Evolutionary conservation across 2,113 vertebrate species (phyloP).

Genomic region (Sardina pilchardus): DNA sequence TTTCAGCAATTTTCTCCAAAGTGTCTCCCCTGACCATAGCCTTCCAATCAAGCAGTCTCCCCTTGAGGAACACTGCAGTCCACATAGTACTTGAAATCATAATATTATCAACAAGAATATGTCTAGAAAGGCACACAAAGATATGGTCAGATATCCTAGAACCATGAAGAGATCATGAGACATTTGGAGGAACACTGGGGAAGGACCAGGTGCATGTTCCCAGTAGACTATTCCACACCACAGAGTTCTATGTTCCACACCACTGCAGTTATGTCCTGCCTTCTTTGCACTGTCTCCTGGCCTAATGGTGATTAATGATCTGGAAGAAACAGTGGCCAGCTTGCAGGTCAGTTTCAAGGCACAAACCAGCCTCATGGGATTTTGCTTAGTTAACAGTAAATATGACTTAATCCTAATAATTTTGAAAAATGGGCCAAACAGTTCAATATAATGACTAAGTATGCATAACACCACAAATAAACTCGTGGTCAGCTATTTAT

Average conservation of each 20-base stretch:
- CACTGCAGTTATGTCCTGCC: neutral
- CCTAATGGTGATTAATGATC: constrained; percentile 5
- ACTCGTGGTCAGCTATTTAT: neutral
- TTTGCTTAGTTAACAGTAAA: neutral
- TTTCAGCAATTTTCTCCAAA: neutral
- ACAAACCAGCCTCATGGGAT: neutral
- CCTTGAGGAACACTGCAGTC: neutral
- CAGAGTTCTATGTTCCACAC: neutral
- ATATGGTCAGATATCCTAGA: neutral
- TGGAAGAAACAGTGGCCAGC: neutral
- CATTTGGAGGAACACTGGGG: neutral
- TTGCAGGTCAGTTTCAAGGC: neutral
- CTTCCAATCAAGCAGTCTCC: too few species aligned
- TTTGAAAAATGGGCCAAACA: neutral
- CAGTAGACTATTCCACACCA: neutral
- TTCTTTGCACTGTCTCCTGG: neutral
- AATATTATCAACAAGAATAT: neutral
- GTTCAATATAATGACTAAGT: neutral
- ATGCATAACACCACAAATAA: neutral
- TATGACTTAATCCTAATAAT: constrained; percentile 6
- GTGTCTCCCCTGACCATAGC: neutral
- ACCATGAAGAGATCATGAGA: neutral
- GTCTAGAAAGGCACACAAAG: neutral
- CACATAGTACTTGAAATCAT: neutral
- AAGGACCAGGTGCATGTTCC: neutral